Conservation (phyloP, 2,888 invertebrate genomes). For the Polyommatus icarus region DNA sequence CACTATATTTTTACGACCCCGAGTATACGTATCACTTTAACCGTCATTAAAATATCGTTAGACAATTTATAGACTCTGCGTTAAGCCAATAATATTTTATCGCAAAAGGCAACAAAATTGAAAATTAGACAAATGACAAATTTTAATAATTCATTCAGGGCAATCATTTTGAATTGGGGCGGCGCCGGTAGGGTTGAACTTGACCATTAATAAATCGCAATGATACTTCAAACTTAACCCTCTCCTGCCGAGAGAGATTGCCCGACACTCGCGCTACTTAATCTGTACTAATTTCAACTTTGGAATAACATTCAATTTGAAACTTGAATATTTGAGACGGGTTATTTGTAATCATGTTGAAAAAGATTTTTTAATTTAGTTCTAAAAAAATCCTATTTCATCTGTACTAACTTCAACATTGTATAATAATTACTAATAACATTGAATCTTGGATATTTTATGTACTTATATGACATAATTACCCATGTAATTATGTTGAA, state of each 20-base stretch:
- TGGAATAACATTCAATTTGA: constrained; percentile 25
- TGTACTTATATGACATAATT: too few species aligned
- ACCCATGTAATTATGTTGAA: too few species aligned
- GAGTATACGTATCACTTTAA: too few species aligned
- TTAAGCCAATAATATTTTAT: not conserved
- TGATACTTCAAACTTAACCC: constrained; percentile 80
- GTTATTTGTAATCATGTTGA: not conserved
- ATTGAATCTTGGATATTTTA: too few species aligned
- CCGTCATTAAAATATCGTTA: not conserved
- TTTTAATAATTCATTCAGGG: constrained; percentile 75
- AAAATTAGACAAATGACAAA: constrained; percentile 60
- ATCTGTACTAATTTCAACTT: constrained; percentile 37
- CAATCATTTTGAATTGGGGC: constrained; percentile 68
- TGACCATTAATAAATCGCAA: constrained; percentile 79
- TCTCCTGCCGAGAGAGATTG: constrained; percentile 61
- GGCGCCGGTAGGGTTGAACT: constrained; percentile 59
- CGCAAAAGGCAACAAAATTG: constrained; percentile 17
- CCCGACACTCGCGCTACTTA: constrained; percentile 51
- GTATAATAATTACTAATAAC: too few species aligned
- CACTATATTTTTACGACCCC: too few species aligned
- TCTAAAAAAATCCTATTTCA: not conserved
- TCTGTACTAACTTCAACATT: too few species aligned
- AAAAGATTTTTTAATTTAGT: not conserved
- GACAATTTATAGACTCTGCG: not conserved
- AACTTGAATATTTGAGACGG: constrained; percentile 10